A percentile compares a stretch with the other conserved stretches of the same genome.
These are phyloP conservation scores for Esox niger DNA, from an alignment of 2,113 vertebrate genomes.

Conservation along the genomic window DNA sequence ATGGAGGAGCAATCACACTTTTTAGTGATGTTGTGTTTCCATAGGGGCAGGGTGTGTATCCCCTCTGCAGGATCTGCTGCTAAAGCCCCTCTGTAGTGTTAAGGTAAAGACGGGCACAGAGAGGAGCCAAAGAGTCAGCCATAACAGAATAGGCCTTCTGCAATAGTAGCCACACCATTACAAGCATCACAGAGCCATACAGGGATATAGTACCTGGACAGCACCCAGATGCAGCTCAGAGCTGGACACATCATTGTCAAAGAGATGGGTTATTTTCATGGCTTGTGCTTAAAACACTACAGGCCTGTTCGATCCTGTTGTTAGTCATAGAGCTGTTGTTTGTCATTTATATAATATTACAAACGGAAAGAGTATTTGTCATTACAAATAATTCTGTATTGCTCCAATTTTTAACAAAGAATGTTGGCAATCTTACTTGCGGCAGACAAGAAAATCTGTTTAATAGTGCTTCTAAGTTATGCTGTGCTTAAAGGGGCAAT, in stretches of 20 bases:
- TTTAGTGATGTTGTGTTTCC: conserved; percentile 61
- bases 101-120: conserved; percentile 37
- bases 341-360: too few species aligned
- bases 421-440: too few species aligned
- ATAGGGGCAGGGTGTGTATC: conserved; percentile 48
- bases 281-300: conserved; percentile 47
- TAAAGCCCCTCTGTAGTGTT: conserved; percentile 44
- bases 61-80: conserved; percentile 17
- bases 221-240: conserved; percentile 45
- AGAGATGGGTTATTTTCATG: conserved; percentile 49
- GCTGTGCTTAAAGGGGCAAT: too few species aligned
- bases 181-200: conserved; percentile 37
- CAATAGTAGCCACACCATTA: conserved; percentile 54
- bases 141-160: conserved; percentile 60
- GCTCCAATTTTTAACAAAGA: too few species aligned
- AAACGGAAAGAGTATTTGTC: too few species aligned
- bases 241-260: conserved; percentile 61
- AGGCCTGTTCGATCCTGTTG: conserved; percentile 50
- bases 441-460: too few species aligned
- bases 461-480: too few species aligned
- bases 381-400: too few species aligned
- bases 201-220: conserved; percentile 65
- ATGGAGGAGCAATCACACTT: conserved; percentile 71
- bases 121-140: conserved; percentile 38
- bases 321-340: conserved; percentile 46